phyloP scores from a whole-genome alignment of 1,140 invertebrate genomes.

The Rhyacophila brunnea region DNA sequence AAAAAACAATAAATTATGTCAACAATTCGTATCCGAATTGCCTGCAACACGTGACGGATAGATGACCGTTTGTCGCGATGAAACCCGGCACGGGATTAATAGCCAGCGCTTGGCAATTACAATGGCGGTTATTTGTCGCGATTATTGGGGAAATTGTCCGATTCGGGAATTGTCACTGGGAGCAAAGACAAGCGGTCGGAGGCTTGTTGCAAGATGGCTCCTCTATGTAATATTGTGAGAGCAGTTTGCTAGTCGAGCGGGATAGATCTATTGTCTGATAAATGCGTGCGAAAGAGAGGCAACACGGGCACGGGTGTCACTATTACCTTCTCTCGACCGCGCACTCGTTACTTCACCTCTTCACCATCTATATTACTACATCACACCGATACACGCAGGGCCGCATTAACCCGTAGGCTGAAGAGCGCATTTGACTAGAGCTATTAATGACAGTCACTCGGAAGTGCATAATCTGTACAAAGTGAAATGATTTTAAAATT shows the following conservation, averaged over 20 bases:
- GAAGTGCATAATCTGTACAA: slow-evolving; percentile 7
- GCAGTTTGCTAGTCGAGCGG: neutral
- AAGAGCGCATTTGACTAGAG: slow-evolving; percentile 15
- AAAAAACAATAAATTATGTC: slow-evolving; percentile 28
- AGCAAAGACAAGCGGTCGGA: slow-evolving; percentile 26
- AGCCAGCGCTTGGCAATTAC: neutral
- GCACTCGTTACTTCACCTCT: neutral
- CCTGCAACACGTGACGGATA: slow-evolving; percentile 17
- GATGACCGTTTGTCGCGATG: neutral
- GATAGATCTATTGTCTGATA: neutral
- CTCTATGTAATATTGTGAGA: slow-evolving; percentile 21
- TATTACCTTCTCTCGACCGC: neutral
- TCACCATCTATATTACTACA: slow-evolving; percentile 20
- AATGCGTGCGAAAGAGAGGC: slow-evolving; percentile 5
- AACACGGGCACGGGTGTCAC: slow-evolving; percentile 6
- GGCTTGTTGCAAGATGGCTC: slow-evolving; percentile 26
- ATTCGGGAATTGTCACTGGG: slow-evolving; percentile 21
- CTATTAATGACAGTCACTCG: slow-evolving; percentile 13
- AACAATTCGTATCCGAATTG: slow-evolving; percentile 21
- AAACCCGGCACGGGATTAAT: no score
- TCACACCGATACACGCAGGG: slow-evolving; percentile 17
- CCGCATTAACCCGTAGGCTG: slow-evolving; percentile 4
- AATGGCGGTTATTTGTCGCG: slow-evolving; percentile 27
- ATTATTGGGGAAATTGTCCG: slow-evolving; percentile 21
- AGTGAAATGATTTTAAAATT: no score